Percentiles rank a stretch among this genome's conserved stretches.
phyloP scores from a whole-genome alignment of 2,113 vertebrate species.

The Bubo scandiacus region DNA sequence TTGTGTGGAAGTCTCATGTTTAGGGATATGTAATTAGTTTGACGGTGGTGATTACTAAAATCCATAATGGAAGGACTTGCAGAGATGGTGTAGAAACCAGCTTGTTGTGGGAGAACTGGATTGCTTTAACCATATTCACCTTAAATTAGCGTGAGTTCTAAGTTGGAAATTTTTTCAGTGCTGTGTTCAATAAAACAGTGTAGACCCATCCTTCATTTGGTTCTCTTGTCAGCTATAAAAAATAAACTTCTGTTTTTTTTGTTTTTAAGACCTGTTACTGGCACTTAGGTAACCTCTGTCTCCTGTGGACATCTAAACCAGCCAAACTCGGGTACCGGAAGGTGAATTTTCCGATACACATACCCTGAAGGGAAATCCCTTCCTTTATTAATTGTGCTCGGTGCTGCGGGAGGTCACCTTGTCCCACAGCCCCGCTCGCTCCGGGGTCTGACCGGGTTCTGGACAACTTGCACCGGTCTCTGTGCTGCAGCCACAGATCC shows the following conservation, averaged over 20 bases:
- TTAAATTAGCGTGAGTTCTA: neutral
- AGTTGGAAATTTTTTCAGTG: neutral
- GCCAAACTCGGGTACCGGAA: accelerated
- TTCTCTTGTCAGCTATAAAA: neutral
- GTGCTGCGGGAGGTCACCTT: neutral
- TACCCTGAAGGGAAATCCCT: neutral
- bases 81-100: neutral
- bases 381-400: neutral
- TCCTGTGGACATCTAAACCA: neutral
- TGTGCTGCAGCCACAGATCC: neutral
- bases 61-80: neutral
- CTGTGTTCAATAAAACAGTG: neutral
- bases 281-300: neutral
- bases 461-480: neutral
- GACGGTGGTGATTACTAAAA: slow-evolving; percentile 26
- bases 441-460: neutral
- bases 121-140: neutral
- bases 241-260: neutral
- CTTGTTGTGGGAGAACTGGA: neutral
- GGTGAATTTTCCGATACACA: neutral
- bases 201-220: neutral
- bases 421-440: neutral
- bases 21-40: slow-evolving; percentile 32
- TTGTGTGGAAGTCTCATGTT: slow-evolving; percentile 24
- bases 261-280: neutral